Conservation (phyloP, 2,113 vertebrate species). For the Pagrus major region DNA sequence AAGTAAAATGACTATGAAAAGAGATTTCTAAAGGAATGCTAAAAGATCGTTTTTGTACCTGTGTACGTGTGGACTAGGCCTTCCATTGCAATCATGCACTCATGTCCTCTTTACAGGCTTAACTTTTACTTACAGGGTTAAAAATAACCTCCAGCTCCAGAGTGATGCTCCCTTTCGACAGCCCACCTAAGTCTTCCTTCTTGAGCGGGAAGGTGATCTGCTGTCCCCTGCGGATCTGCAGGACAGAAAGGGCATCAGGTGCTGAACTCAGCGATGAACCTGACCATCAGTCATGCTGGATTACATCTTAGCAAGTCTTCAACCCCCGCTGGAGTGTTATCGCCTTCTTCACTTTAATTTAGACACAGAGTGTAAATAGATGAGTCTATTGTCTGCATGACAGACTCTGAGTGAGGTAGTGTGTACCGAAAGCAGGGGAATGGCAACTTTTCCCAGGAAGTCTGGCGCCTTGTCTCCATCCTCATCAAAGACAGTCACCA, state of each 20-base stretch:
- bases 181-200: conserved; percentile 92
- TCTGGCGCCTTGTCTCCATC: conserved; percentile 98
- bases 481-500: conserved; percentile 97
- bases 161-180: conserved; percentile 92
- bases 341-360: conserved; percentile 71
- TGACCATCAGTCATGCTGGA: conserved; percentile 69
- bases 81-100: conserved; percentile 17
- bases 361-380: conserved; percentile 64
- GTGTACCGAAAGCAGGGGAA: conserved; percentile 94
- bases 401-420: conserved; percentile 38
- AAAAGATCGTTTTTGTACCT: too few species aligned
- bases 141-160: conserved; percentile 95
- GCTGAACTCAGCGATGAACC: conserved; percentile 60
- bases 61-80: too few species aligned
- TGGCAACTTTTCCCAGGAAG: conserved; percentile 96
- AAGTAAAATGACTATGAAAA: too few species aligned
- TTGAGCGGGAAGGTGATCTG: conserved; percentile 87
- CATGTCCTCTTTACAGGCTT: conserved; percentile 24
- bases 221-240: conserved; percentile 90
- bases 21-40: too few species aligned
- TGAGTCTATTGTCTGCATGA: conserved; percentile 36
- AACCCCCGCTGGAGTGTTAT: conserved; percentile 34
- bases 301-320: conserved; percentile 64
- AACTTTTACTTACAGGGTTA: conserved; percentile 91
- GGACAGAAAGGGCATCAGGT: conserved; percentile 71